Evolutionary conservation across 2,888 invertebrate genomes (phyloP), one percentile per base, ranked within the genome.

Genomic region (Phragmatobia fuliginosa): DNA sequence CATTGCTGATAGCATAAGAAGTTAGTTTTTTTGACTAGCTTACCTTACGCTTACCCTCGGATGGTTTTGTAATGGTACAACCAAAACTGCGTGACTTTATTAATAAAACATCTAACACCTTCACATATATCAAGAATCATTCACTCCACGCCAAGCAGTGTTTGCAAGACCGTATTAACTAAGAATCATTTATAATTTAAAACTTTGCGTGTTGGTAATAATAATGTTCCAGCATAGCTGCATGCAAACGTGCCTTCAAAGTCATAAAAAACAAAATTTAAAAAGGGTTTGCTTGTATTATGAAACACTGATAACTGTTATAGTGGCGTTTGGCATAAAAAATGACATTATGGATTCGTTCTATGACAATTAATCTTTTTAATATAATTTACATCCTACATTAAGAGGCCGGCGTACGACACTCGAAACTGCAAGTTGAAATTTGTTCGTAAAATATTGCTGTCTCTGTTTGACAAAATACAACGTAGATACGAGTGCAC

Each of bases 121-220:
- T 21, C 31, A 66, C n/a, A 32, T 31, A 60, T 25, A 25, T 14
- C 41, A n/a, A 33, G 10, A 52, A 36, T 36, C 28, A 38, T 62
- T 62, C n/a, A 31, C 36, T 52, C 33, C 36, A 56, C 14, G 33
- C 56, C 61, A 62, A 62, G 10, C 32, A 31, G 60, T 59, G 56
- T 72, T 73, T 11, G 60, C 61, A 31, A 71, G 68, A 67, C 61
- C 63, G 56, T 64, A 79, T 73, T 72, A 79, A 73, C 79, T 70
- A 67, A 61, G 64, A 62, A 71, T 71, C 68, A 73, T 79, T 74
- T 70, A 73, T 79, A 73, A 79, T 79, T 79, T 60, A 74, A 77
- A 73, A 67, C 68, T 60, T 79, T 56, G 77, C 79, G 79, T 79
- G 79, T 64, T 36, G 41, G 21, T 73, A 56, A 73, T 74, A 73